phyloP scores from a whole-genome alignment of 1,140 invertebrate genomes.

The Mamestra configurata region DNA sequence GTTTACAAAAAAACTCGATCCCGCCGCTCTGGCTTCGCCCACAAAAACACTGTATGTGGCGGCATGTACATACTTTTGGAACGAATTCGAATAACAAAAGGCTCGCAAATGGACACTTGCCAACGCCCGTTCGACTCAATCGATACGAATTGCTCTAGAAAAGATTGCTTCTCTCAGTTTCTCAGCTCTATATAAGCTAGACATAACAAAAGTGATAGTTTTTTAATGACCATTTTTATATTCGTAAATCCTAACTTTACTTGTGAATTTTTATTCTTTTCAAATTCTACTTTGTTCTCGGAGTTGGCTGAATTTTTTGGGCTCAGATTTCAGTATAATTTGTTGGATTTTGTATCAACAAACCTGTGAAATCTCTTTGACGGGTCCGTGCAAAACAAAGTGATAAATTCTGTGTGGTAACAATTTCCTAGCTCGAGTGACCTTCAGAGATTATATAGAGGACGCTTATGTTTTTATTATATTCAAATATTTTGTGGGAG shows the following conservation, averaged over 20 bases:
- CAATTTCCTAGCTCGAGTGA: not conserved
- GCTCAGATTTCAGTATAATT: slow-evolving; percentile 13
- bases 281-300: slow-evolving; percentile 11
- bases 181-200: slow-evolving; percentile 41
- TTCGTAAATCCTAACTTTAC: slow-evolving; percentile 25
- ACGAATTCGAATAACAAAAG: slow-evolving; percentile 62
- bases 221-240: slow-evolving; percentile 47
- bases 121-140: slow-evolving; percentile 61
- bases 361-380: slow-evolving; percentile 33
- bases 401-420: slow-evolving; percentile 20
- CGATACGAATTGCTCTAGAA: slow-evolving; percentile 64
- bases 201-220: slow-evolving; percentile 40
- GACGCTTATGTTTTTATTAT: not conserved
- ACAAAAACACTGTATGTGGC: slow-evolving; percentile 54
- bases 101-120: slow-evolving; percentile 67
- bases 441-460: slow-evolving; percentile 1
- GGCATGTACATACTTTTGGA: slow-evolving; percentile 53
- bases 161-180: slow-evolving; percentile 58
- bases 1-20: slow-evolving; percentile 46
- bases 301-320: slow-evolving; percentile 3
- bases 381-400: slow-evolving; percentile 24
- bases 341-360: slow-evolving; percentile 11
- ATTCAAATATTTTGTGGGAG: not conserved
- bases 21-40: slow-evolving; percentile 36
- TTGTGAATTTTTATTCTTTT: slow-evolving; percentile 38